These are phyloP conservation scores for Corythornis leucogaster DNA, from an alignment of 2,797 vertebrate genomes.

Conservation along the genomic window DNA sequence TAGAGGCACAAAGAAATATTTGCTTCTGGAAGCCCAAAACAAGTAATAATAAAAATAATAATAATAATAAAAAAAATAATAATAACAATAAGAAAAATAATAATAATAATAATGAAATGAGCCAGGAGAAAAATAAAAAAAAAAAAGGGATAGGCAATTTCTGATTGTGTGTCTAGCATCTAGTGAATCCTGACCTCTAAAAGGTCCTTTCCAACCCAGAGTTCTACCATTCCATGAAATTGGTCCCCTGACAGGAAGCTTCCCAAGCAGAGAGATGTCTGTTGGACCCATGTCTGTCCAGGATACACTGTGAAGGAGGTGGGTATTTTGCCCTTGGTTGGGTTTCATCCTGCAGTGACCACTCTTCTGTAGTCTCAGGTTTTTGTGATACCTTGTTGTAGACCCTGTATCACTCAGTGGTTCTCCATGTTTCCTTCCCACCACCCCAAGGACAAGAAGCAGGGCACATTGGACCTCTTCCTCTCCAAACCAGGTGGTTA, in stretches of 20 bases:
- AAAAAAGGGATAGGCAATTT: background rate
- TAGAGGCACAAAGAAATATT: too few relatives aligned
- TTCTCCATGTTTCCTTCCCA: background rate
- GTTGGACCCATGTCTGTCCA: fast-evolving
- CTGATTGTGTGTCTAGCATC: background rate
- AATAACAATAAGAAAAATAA: too few relatives aligned
- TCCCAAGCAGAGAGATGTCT: background rate
- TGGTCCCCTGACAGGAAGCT: background rate
- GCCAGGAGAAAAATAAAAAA: background rate
- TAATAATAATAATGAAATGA: background rate
- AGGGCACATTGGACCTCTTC: background rate
- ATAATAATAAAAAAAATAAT: too few relatives aligned
- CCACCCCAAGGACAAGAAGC: background rate
- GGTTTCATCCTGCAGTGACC: background rate
- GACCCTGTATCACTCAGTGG: fast-evolving
- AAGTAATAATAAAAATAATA: too few relatives aligned
- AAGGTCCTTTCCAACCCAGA: background rate
- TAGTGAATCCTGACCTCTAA: background rate
- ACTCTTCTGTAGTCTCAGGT: background rate
- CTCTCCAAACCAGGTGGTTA: background rate
- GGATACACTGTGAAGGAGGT: background rate
- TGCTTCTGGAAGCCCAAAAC: too few relatives aligned
- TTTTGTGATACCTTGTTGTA: background rate
- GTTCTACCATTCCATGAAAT: background rate
- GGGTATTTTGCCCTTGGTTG: background rate